Conservation (phyloP, 2,113 vertebrate species). For the Dendropsophus ebraccatus region DNA sequence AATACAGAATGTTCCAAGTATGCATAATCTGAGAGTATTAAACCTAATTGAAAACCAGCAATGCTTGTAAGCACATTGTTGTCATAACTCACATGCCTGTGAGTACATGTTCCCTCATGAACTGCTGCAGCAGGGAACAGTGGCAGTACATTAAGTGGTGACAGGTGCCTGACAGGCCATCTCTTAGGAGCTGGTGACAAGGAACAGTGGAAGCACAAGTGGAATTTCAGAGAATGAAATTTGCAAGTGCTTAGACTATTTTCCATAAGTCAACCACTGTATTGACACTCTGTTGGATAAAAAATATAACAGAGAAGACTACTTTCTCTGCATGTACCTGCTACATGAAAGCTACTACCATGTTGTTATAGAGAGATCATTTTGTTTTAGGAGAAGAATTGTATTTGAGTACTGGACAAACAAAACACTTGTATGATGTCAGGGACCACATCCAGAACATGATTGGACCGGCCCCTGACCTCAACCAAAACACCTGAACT, state of each 20-base stretch:
- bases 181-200: conserved; percentile 26
- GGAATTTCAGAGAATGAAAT: conserved; percentile 5
- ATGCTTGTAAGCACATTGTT: conserved; percentile 42
- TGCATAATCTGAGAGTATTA: not conserved
- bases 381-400: not conserved
- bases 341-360: not conserved
- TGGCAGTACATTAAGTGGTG: not conserved
- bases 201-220: conserved; percentile 12
- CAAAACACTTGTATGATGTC: no score
- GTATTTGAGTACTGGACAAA: no score
- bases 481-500: no score
- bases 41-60: not conserved
- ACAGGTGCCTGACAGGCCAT: not conserved
- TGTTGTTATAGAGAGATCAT: not conserved
- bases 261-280: not conserved
- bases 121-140: not conserved
- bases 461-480: no score
- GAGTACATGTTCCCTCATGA: conserved; percentile 13
- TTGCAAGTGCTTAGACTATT: not conserved
- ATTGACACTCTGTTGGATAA: not conserved
- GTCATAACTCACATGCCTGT: conserved; percentile 36
- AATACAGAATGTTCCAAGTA: not conserved
- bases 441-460: no score
- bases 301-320: not conserved
- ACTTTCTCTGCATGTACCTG: not conserved